phyloP scores from a whole-genome alignment of 2,888 invertebrate genomes.

The Brachyptera putata region DNA sequence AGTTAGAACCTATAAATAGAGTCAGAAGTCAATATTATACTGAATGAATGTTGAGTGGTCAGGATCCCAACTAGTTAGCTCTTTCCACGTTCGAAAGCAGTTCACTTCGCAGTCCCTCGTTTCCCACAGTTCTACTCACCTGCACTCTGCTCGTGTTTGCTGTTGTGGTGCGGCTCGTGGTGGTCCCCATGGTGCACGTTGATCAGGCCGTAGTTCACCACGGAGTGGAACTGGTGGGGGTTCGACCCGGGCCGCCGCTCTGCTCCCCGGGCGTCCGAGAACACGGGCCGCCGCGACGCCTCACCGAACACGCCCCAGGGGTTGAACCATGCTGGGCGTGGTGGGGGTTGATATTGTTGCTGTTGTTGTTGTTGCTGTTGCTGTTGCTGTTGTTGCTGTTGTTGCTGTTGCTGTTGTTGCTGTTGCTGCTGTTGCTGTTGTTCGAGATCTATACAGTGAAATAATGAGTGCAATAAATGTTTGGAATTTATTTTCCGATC shows the following conservation, averaged over 20 bases:
- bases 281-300: background rate
- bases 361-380: background rate
- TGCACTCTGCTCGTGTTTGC: background rate
- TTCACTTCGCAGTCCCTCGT: too few species aligned
- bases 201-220: slow-evolving; percentile 30
- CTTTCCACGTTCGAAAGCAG: too few species aligned
- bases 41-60: too few species aligned
- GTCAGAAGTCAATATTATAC: too few species aligned
- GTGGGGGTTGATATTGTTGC: background rate
- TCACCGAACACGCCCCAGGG: background rate
- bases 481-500: too few species aligned
- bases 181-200: slow-evolving; percentile 30
- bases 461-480: too few species aligned
- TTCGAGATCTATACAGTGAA: too few species aligned
- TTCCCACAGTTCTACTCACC: background rate
- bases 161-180: slow-evolving; percentile 30
- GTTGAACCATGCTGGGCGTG: background rate
- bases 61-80: too few species aligned
- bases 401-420: background rate
- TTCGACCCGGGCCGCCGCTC: background rate
- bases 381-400: too few species aligned
- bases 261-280: background rate
- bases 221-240: slow-evolving; percentile 26
- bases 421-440: too few species aligned
- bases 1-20: too few species aligned